A percentile compares a stretch with the other conserved stretches of the same genome.
These are phyloP conservation scores for Noctua janthina DNA, from an alignment of 2,888 invertebrate genomes.

Conservation along the genomic window DNA sequence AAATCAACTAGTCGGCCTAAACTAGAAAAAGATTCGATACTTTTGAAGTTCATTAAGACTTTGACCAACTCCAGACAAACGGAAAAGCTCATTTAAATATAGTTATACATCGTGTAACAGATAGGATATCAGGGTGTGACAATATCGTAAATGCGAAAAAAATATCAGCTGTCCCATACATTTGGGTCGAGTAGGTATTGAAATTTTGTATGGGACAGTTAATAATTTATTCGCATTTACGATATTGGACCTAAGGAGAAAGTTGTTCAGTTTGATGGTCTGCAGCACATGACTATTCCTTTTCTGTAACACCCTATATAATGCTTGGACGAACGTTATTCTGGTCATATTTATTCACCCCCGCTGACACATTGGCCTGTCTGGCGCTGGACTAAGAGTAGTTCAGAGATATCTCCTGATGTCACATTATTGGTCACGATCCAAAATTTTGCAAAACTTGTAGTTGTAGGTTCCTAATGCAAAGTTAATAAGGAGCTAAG, in stretches of 20 bases:
- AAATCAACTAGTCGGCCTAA: neutral
- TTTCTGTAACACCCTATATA: too few species aligned
- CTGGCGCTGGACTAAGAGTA: neutral
- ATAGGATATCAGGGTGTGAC: too few species aligned
- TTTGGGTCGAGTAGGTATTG: too few species aligned
- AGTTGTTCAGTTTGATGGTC: too few species aligned
- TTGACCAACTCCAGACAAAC: neutral
- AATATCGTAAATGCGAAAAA: too few species aligned
- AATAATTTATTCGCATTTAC: too few species aligned
- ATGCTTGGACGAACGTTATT: neutral
- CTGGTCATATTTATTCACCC: neutral
- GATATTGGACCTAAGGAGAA: too few species aligned
- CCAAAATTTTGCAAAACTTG: neutral
- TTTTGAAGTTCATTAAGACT: neutral
- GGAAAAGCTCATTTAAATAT: neutral
- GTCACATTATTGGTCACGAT: slow-evolving; percentile 4
- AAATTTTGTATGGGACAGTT: too few species aligned
- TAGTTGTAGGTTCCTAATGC: too few species aligned
- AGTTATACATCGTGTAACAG: neutral
- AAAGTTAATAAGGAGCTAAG: too few species aligned
- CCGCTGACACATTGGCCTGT: neutral
- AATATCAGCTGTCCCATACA: too few species aligned
- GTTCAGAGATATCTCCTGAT: neutral
- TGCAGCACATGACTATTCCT: too few species aligned
- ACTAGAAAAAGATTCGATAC: neutral